Evolutionary conservation across 2,888 invertebrate genomes (phyloP), one percentile per base, ranked within the genome.

Genomic region (Sipha maydis): DNA sequence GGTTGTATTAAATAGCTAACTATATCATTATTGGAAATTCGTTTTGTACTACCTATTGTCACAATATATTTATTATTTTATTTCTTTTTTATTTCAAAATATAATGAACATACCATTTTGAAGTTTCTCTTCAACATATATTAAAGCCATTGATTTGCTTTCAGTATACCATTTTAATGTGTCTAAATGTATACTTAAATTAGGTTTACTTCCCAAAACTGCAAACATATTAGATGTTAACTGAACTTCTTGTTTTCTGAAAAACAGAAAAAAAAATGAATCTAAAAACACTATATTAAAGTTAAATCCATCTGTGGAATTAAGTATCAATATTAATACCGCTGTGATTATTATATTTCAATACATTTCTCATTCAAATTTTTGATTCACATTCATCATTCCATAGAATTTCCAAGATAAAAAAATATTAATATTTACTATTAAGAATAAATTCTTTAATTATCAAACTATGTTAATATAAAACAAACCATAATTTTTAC

Each of bases 201-300:
- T 97, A 0, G 97, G 97, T 92, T 96, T 96, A 91, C 96, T 97
- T 0, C 97, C 97, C 89, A 98, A 93, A 67, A 97, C 93, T 67
- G 94, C 93, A 89, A 93, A 94, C 19, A 97, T 92, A 1, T 95
- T 95, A 78, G 93, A 93, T 38, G 95, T 94, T 28, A 91, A 95
- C 86, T 94, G 94, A 91, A 95, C 95, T 91, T 97, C 95, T 91
- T 95, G 95, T 80, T 93, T 93, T 91, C 95, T 95, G 91, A 80
- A 92, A 76, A 79, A 95, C 91, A 80, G 92, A 76, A 79, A 25
- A 11, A 11, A 11, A 11, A 48, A 41, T 11, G 8, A 48, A 48
- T 48, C 3, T 48, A 11, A 14, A 14, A 48, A 11, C 48, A 48
- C 3, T 48, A 14, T 11, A 48, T 48, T 48, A 48, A 14, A 48